Evolutionary conservation across 2,888 invertebrate species (phyloP).

Genomic region (Eupithecia inturbata): DNA sequence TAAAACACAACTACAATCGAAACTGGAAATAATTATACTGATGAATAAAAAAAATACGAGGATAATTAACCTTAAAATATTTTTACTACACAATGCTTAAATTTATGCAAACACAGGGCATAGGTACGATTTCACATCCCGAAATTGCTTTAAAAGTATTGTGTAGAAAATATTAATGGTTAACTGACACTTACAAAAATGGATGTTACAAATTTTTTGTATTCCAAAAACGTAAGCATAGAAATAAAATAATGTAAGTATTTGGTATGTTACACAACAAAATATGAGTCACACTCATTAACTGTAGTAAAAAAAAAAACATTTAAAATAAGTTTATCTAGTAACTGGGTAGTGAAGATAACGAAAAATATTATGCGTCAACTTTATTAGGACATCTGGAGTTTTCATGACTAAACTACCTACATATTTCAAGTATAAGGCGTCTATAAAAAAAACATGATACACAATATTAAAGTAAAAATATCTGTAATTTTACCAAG

Average conservation of each 20-base stretch:
- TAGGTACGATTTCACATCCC: not conserved
- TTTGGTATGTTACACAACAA: slow-evolving; percentile 82
- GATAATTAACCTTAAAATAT: slow-evolving; percentile 6
- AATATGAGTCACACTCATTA: slow-evolving; percentile 76
- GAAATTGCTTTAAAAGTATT: not conserved
- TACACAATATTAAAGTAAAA: not conserved
- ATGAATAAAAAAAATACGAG: slow-evolving; percentile 18
- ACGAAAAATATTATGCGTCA: slow-evolving; percentile 54
- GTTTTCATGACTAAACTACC: slow-evolving; percentile 44
- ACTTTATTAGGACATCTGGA: slow-evolving; percentile 47
- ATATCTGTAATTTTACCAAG: slow-evolving; percentile 37
- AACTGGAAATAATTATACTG: slow-evolving; percentile 19
- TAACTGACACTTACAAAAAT: slow-evolving; percentile 62
- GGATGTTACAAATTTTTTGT: slow-evolving; percentile 58
- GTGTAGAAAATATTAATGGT: slow-evolving; percentile 48
- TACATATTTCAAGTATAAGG: slow-evolving; percentile 24
- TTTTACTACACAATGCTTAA: slow-evolving; percentile 3
- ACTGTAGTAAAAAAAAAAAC: slow-evolving; percentile 23
- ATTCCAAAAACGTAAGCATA: slow-evolving; percentile 74
- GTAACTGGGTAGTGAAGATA: slow-evolving; percentile 59
- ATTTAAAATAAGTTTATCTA: slow-evolving; percentile 41
- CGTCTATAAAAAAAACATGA: not conserved
- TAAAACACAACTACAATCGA: slow-evolving; percentile 26
- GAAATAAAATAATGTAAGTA: slow-evolving; percentile 68
- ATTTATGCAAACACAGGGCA: not conserved